Evolutionary conservation across 1,140 invertebrate species (phyloP), one percentile per base, ranked within the genome.

Genomic region (Drosophila hydei): DNA sequence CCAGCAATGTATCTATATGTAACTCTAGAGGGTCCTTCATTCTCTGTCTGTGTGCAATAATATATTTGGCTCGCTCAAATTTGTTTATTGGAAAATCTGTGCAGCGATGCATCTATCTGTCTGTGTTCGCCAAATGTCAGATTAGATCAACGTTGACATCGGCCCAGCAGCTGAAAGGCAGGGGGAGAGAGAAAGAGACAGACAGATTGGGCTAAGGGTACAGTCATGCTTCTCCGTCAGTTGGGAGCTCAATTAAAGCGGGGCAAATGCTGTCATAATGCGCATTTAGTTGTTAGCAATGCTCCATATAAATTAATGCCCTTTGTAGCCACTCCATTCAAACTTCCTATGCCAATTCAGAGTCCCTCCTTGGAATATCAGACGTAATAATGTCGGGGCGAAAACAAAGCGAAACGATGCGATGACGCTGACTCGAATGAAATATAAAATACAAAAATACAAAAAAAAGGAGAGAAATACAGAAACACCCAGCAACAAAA

Each of bases 81-180:
- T 89, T 89, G 77, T 87, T 90, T 90, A 90, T 89, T 79, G 74
- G 78, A 74, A 90, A 88, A 90, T 89, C 78, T 81, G 77, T 79
- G 77, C 81, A 79, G 69, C 72, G 84, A 88, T 88, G 83, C 83
- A 88, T 83, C 64, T 56, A 56, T 74, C 38, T 48, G 7, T 59
- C 40, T 18, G 23, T 59, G 16, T 30, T 40, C 81, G 79, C 67
- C 75, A 84, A 78, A 79, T 88, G 78, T 87, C 87, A 77, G 81
- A 77, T 90, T 90, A 88, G 64, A 90, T 87, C 77, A 80, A 48
- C 58, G 38, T 67, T 72, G 63, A 67, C 83, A 73, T 56, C 60
- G 50, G 58, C 43, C 19, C 68, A 51, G 55, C 76, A 27, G 8
- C 19, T 3, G 18, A 27, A 19, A 47, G 18, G 42, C 30, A 56